Conservation (phyloP, 37 sponge, comb jelly and placozoan species). For the Trichoplax adhaerens region DNA sequence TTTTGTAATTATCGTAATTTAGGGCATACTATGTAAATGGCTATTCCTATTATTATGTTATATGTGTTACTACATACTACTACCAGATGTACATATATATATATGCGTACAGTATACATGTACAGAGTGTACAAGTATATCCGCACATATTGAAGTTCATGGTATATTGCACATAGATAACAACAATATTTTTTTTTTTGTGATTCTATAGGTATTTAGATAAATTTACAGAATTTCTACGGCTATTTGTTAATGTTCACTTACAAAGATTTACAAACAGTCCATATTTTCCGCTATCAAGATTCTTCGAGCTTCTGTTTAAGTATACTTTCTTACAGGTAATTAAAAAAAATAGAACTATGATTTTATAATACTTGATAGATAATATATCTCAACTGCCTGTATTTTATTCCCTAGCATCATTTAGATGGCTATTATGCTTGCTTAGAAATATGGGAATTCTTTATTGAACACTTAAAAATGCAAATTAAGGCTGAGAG, state of each 20-base stretch:
- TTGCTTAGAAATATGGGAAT: conserved; percentile 48
- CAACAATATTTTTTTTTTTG: background rate
- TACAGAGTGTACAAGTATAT: no score
- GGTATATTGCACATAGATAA: no score
- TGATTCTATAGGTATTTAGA: background rate
- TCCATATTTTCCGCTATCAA: background rate
- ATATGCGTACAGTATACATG: no score
- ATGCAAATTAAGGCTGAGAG: background rate
- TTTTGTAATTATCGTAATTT: no score
- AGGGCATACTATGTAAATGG: no score
- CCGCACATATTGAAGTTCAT: no score
- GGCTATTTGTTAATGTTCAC: conserved; percentile 58
- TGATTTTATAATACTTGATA: background rate
- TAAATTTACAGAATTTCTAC: conserved; percentile 31
- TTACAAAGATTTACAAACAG: conserved; percentile 11
- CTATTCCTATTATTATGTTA: no score
- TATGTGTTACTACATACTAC: no score
- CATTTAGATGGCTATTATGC: conserved; percentile 53
- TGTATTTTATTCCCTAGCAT: conserved; percentile 6
- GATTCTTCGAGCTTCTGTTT: conserved; percentile 40
- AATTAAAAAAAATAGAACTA: no score
- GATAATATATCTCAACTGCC: background rate
- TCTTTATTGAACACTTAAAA: conserved; percentile 52
- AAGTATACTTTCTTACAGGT: conserved; percentile 68
- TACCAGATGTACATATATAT: no score